Percentiles rank a stretch among this genome's conserved stretches.
phyloP scores from a whole-genome alignment of 2,888 invertebrate genomes.

The Biston stratarius region DNA sequence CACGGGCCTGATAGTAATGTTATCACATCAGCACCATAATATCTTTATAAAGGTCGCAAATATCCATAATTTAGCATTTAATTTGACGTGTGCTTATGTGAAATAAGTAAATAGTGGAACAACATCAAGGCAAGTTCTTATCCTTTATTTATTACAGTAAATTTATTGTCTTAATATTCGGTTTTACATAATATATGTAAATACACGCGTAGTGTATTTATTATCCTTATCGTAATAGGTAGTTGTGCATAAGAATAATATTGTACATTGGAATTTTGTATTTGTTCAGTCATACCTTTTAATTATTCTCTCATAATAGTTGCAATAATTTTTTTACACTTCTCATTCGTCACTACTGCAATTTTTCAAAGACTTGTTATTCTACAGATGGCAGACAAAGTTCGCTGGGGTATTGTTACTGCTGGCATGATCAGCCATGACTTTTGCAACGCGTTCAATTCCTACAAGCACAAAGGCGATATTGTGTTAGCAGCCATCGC shows the following conservation, averaged over 20 bases:
- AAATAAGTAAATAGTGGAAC: neutral
- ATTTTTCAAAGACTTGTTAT: neutral
- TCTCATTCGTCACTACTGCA: neutral
- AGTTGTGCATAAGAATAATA: too few species aligned
- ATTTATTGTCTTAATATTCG: neutral
- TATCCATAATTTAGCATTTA: constrained; percentile 1
- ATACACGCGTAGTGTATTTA: too few species aligned
- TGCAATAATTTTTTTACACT: neutral
- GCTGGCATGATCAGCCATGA: constrained; percentile 94
- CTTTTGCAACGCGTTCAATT: constrained; percentile 90
- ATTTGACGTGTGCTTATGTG: neutral
- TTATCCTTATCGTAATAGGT: too few species aligned
- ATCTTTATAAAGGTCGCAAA: neutral
- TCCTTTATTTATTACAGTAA: neutral
- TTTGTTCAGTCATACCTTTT: too few species aligned
- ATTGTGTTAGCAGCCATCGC: constrained; percentile 91
- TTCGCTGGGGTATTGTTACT: constrained; percentile 94
- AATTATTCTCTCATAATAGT: too few species aligned
- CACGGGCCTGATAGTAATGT: neutral
- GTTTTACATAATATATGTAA: too few species aligned
- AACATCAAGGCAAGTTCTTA: neutral
- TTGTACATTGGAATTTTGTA: too few species aligned
- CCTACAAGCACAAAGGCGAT: constrained; percentile 87
- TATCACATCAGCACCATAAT: neutral
- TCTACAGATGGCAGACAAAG: constrained; percentile 65